Percentiles rank a stretch among this genome's conserved stretches.
These are phyloP conservation scores for Gryllus bimaculatus DNA, from an alignment of 1,140 invertebrate species.

Conservation along the genomic window DNA sequence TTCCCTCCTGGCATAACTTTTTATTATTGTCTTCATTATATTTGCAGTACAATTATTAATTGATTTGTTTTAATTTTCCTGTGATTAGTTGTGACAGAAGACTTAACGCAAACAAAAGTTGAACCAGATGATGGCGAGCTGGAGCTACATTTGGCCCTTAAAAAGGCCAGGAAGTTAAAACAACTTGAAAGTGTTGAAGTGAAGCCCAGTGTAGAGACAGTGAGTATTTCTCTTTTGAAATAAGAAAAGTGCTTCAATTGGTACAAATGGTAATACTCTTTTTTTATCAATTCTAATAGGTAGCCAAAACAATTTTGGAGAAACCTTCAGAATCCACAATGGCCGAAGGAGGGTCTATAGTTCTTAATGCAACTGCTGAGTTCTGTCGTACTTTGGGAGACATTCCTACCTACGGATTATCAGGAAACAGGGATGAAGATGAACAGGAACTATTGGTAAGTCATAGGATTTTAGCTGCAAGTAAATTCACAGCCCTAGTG, in stretches of 20 bases:
- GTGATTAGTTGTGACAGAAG: no score
- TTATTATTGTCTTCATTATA: no score
- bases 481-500: no score
- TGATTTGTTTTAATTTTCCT: no score
- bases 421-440: constrained; percentile 78
- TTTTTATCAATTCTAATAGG: constrained; percentile 17
- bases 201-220: constrained; percentile 10
- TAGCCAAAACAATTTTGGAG: constrained; percentile 24
- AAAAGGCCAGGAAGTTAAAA: constrained; percentile 64
- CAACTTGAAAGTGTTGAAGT: constrained; percentile 23
- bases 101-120: constrained; percentile 39
- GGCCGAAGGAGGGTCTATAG: constrained; percentile 47
- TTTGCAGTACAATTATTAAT: no score
- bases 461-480: constrained; percentile 16
- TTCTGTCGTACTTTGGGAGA: constrained; percentile 94
- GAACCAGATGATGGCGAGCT: constrained; percentile 69
- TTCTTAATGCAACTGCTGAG: constrained; percentile 89
- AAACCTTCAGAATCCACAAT: constrained; percentile 27
- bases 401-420: constrained; percentile 84
- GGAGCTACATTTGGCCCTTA: constrained; percentile 62
- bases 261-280: neutral
- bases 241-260: neutral
- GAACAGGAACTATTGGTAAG: constrained; percentile 70
- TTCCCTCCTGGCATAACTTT: no score
- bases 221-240: neutral